phyloP scores from a whole-genome alignment of 2,888 invertebrate genomes.

The Microplitis deprimator region DNA sequence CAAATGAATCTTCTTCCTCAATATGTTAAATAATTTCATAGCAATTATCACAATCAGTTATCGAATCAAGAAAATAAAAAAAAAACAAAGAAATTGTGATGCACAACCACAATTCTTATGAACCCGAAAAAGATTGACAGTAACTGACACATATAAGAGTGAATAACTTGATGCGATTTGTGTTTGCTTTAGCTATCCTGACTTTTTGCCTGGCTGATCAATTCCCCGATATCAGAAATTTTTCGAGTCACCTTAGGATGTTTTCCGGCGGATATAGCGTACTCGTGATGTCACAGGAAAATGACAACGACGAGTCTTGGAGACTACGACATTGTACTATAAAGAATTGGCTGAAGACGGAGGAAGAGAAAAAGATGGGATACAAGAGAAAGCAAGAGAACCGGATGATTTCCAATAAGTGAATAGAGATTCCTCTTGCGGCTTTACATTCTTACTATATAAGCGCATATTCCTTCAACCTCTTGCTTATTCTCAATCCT shows the following conservation, averaged over 20 bases:
- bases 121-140: slow-evolving; percentile 20
- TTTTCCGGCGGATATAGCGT: slow-evolving; percentile 37
- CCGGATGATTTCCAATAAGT: slow-evolving; percentile 30
- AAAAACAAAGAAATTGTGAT: neutral
- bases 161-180: slow-evolving; percentile 51
- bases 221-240: slow-evolving; percentile 48
- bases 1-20: no score
- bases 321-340: neutral
- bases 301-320: slow-evolving; percentile 2
- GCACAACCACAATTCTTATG: neutral
- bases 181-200: slow-evolving; percentile 52
- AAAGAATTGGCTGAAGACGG: neutral
- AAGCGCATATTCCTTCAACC: neutral
- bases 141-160: slow-evolving; percentile 1
- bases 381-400: neutral
- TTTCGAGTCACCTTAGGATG: slow-evolving; percentile 44
- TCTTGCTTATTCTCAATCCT: slow-evolving; percentile 7
- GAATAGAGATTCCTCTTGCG: slow-evolving; percentile 34
- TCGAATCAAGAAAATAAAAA: neutral
- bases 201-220: slow-evolving; percentile 50
- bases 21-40: no score
- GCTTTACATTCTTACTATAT: slow-evolving; percentile 16
- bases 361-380: slow-evolving; percentile 3
- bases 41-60: no score
- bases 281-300: slow-evolving; percentile 8